phyloP scores from a whole-genome alignment of 2,888 invertebrate species.

The Drosophila vallismaia region DNA sequence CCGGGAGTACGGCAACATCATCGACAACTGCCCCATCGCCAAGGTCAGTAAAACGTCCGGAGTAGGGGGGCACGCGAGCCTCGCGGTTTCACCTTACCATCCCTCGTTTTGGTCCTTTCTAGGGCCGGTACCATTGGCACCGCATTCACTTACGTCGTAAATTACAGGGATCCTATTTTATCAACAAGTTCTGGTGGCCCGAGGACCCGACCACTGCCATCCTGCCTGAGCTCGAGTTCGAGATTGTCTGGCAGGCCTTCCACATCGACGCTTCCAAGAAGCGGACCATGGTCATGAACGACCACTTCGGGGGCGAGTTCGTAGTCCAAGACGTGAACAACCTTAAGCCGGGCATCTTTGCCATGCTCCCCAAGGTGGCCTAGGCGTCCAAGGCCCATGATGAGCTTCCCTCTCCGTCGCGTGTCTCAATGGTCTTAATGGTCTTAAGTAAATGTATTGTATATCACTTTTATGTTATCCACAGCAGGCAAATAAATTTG shows the following conservation, averaged over 20 bases:
- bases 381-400: constrained; percentile 32
- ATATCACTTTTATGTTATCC: constrained; percentile 21
- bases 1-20: constrained; percentile 73
- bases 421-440: constrained; percentile 66
- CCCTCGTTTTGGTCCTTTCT: constrained; percentile 36
- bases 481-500: constrained; percentile 57
- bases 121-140: constrained; percentile 54
- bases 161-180: constrained; percentile 79
- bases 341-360: constrained; percentile 72
- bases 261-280: constrained; percentile 72
- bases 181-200: constrained; percentile 81
- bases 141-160: constrained; percentile 46
- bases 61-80: neutral
- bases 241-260: constrained; percentile 60
- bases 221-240: constrained; percentile 78
- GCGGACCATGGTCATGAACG: constrained; percentile 72
- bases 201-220: constrained; percentile 78
- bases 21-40: constrained; percentile 77
- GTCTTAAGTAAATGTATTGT: constrained; percentile 45
- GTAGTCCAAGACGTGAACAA: constrained; percentile 73
- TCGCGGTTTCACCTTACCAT: constrained; percentile 9
- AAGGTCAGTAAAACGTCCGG: constrained; percentile 64
- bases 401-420: constrained; percentile 21
- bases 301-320: constrained; percentile 74
- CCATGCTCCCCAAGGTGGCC: constrained; percentile 66